Base-by-base conservation (phyloP, 1,140 invertebrate species). In the Diachasma alloeum region DNA sequence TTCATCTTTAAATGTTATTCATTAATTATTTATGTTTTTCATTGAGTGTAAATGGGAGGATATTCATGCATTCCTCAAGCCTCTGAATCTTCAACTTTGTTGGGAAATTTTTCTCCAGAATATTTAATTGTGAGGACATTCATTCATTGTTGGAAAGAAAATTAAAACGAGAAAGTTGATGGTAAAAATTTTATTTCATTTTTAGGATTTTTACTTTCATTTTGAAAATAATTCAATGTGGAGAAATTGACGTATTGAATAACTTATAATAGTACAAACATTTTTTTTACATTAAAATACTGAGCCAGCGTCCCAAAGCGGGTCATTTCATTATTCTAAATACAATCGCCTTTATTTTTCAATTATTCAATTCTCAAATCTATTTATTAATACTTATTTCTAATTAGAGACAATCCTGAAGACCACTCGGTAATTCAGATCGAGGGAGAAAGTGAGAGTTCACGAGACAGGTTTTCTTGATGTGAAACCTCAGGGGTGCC, bases 1-100 rank as follows among this genome's bases (percentile, higher is more conserved):
- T 85, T 71, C 82, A 83, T 81, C 72, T 90, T 17, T 89, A 81
- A 83, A 73, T 70, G 42, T 39, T 48, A n/a, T 39, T 31, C 15
- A n/a, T 31, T 73, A 72, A 72, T 56, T 15, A 72, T n/a, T 37
- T 39, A 36, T 31, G 66, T 36, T 17, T 37, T 37, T 37, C 69
- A 42, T 42, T 13, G 39, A 42, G 39, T 42, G 39, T 11, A 42
- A 42, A 15, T 53, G 9, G 13, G 9, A 53, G n/a, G 48, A 31
- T 31, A 31, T 31, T 31, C 6, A 31, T 6, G 31, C 9, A 53
- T 15, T n/a, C 5, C 15, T 17, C 17, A 17, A 53, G 17, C 17
- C 17, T n/a, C 17, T 15, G 15, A 19, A 3, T 53, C n/a, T n/a
- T n/a, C n/a, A n/a, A n/a, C n/a, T 53, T 19, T 15, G 1, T 11